A percentile compares a stretch with the other conserved stretches of the same genome.
Conservation (phyloP, 2,888 invertebrate species). For the Quadriops clusia region DNA sequence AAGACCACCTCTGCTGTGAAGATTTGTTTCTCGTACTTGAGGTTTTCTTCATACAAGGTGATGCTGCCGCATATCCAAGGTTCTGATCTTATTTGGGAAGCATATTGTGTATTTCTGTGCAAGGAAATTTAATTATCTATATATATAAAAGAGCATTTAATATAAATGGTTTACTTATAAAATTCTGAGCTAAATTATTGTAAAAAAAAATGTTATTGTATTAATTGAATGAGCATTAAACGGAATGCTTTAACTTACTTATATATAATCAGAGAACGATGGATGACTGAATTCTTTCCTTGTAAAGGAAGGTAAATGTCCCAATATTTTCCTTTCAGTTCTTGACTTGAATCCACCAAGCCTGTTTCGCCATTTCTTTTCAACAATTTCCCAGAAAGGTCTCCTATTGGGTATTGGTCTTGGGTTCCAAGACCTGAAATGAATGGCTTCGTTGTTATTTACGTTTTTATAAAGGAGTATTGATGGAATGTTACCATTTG, state of each 20-base stretch:
- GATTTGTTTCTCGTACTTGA: conserved; percentile 58
- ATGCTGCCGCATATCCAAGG: conserved; percentile 57
- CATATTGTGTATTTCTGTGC: conserved; percentile 39
- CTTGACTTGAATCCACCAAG: conserved; percentile 57
- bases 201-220: too few species aligned
- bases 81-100: conserved; percentile 32
- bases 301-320: conserved; percentile 77
- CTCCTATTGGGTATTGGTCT: conserved; percentile 84
- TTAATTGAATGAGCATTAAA: too few species aligned
- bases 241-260: too few species aligned
- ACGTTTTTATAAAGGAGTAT: conserved; percentile 1
- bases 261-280: conserved; percentile 68
- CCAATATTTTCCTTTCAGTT: conserved; percentile 64
- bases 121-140: too few species aligned
- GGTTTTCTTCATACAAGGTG: conserved; percentile 48
- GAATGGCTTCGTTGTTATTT: conserved; percentile 3
- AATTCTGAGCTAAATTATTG: too few species aligned
- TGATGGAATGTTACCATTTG: conserved; percentile 43
- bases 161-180: too few species aligned
- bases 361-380: conserved; percentile 58
- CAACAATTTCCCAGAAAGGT: conserved; percentile 76
- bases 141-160: too few species aligned
- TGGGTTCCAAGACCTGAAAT: conserved; percentile 61
- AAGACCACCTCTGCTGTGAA: conserved; percentile 70
- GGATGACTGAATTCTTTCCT: conserved; percentile 66